Percentiles rank a stretch among this genome's conserved stretches.
Evolutionary conservation across 2,113 vertebrate genomes (phyloP).

Genomic region (Alectura lathami): DNA sequence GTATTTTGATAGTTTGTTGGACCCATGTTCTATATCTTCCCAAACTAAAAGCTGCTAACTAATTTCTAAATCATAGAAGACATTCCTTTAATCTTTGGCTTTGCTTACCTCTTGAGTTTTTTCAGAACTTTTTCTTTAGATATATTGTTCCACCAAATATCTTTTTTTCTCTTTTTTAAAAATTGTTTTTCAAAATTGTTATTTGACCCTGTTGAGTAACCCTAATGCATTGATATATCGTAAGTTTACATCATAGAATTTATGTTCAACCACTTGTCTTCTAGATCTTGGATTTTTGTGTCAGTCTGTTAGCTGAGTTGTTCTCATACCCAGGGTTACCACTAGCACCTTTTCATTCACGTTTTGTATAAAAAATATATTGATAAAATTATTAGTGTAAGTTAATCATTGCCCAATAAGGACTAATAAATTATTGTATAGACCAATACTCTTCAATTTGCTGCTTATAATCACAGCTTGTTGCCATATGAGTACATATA

Average conservation of each 20-base stretch:
- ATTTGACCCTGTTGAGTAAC: background rate
- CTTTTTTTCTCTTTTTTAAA: too few species aligned
- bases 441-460: background rate
- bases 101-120: background rate
- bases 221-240: background rate
- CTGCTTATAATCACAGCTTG: background rate
- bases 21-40: background rate
- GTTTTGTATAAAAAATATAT: background rate
- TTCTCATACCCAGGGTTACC: background rate
- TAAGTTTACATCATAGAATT: background rate
- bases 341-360: background rate
- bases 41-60: background rate
- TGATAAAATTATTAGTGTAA: constrained; percentile 19
- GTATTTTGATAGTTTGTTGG: background rate
- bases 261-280: background rate
- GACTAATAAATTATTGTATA: background rate
- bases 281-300: constrained; percentile 17
- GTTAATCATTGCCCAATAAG: background rate
- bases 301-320: background rate
- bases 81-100: background rate
- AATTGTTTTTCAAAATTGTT: background rate
- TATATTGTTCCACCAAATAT: background rate
- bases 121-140: background rate
- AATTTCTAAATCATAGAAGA: background rate
- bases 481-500: background rate